phyloP scores from a whole-genome alignment of 92 coral and sea anemone genomes.

The Actinernus sp. region DNA sequence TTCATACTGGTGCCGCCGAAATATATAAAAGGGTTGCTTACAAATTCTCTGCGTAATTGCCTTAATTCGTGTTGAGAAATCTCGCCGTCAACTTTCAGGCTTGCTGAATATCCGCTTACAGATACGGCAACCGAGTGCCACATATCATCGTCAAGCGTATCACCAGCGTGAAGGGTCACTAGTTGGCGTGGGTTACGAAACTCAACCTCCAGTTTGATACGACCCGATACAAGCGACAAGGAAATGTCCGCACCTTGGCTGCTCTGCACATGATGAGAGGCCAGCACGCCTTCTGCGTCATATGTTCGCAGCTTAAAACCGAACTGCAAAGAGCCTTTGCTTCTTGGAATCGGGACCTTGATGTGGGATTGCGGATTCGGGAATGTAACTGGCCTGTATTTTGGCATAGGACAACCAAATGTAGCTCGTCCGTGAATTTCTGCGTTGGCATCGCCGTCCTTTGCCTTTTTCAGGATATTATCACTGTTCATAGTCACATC shows the following conservation, averaged over 20 bases:
- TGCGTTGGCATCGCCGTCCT: slow-evolving; percentile 21
- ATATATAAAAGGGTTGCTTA: slow-evolving; percentile 38
- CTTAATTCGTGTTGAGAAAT: slow-evolving; percentile 2
- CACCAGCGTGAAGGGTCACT: slow-evolving; percentile 44
- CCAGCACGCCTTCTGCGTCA: slow-evolving; percentile 73
- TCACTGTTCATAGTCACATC: slow-evolving; percentile 41
- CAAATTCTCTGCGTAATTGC: slow-evolving; percentile 24
- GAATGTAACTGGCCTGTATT: slow-evolving; percentile 72
- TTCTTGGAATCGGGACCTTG: slow-evolving; percentile 22
- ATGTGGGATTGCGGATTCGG: slow-evolving; percentile 66
- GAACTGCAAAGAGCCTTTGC: slow-evolving; percentile 36
- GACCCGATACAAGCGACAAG: slow-evolving; percentile 57
- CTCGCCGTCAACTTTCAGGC: slow-evolving; percentile 62
- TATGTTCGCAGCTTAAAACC: slow-evolving; percentile 88
- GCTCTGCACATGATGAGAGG: slow-evolving; percentile 48
- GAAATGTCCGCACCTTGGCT: slow-evolving; percentile 39
- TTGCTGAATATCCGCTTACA: slow-evolving; percentile 49
- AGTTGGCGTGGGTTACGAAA: slow-evolving; percentile 28
- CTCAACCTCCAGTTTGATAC: slow-evolving; percentile 56
- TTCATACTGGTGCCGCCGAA: slow-evolving; percentile 51
- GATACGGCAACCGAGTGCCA: slow-evolving; percentile 81
- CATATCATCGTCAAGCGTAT: slow-evolving; percentile 67
- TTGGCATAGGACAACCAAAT: slow-evolving; percentile 23
- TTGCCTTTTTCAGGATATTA: slow-evolving; percentile 43
- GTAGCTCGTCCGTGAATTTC: slow-evolving; percentile 41